Percentiles rank a stretch among this genome's conserved stretches.
These are phyloP conservation scores for Catocala nupta DNA, from an alignment of 2,888 invertebrate species.

Conservation along the genomic window DNA sequence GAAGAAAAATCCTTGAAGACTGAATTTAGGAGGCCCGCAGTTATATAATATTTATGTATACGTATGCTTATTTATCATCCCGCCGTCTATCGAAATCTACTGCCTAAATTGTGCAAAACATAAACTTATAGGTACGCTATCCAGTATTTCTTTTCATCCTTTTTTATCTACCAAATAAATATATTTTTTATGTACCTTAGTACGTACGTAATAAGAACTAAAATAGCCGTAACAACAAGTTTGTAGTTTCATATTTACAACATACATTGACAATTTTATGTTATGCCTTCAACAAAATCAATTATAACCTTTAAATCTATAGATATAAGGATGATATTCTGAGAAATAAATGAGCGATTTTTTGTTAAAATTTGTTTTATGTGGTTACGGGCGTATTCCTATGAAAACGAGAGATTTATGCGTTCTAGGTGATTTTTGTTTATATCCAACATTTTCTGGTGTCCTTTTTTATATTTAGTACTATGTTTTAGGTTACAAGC, in stretches of 20 bases:
- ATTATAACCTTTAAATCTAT: constrained; percentile 14
- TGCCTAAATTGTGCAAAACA: not conserved
- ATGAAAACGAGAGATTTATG: constrained; percentile 57
- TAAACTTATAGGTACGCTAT: constrained; percentile 2
- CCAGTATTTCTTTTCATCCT: not conserved
- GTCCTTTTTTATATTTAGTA: no score
- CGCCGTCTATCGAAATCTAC: not conserved
- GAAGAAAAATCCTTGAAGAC: no score
- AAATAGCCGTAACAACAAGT: constrained; percentile 44
- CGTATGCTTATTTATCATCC: not conserved
- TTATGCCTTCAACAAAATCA: constrained; percentile 14
- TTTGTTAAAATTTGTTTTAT: constrained; percentile 52
- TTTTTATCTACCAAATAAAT: constrained; percentile 1
- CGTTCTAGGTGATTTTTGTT: constrained; percentile 48
- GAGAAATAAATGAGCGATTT: constrained; percentile 1
- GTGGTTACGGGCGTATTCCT: constrained; percentile 56
- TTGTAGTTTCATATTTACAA: constrained; percentile 59
- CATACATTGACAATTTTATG: constrained; percentile 46
- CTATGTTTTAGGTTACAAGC: constrained; percentile 12
- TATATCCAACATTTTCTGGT: constrained; percentile 33
- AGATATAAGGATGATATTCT: constrained; percentile 18
- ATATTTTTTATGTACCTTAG: not conserved
- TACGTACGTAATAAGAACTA: constrained; percentile 30
- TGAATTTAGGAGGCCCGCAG: no score
- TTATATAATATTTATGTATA: no score